Evolutionary conservation across 2,888 invertebrate species (phyloP).

Genomic region (Papilio demoleus): DNA sequence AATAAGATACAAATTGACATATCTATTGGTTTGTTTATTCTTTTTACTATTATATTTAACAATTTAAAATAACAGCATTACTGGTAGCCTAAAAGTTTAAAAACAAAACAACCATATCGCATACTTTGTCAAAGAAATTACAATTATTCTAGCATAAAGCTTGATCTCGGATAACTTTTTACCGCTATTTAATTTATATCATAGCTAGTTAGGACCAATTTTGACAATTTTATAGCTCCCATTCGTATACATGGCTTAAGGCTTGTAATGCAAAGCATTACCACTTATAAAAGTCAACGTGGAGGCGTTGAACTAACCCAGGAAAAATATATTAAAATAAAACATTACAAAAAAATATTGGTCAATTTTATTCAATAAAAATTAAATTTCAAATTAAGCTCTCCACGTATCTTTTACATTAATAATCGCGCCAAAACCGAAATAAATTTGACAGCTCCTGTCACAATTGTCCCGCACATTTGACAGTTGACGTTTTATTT

Average conservation of each 20-base stretch:
- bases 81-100: neutral
- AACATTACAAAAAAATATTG: slow-evolving; percentile 28
- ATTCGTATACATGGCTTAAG: slow-evolving; percentile 89
- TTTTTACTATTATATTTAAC: slow-evolving; percentile 26
- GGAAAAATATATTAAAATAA: slow-evolving; percentile 39
- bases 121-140: slow-evolving; percentile 56
- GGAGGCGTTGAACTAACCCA: slow-evolving; percentile 49
- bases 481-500: slow-evolving; percentile 30
- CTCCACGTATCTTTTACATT: slow-evolving; percentile 38
- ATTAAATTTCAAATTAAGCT: slow-evolving; percentile 42
- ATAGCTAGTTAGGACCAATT: slow-evolving; percentile 72
- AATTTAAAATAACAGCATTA: neutral
- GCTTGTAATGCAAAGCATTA: slow-evolving; percentile 82
- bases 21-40: neutral
- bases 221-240: slow-evolving; percentile 70
- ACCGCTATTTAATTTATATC: slow-evolving; percentile 64
- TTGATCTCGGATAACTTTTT: slow-evolving; percentile 71
- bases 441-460: slow-evolving; percentile 32
- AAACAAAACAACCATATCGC: slow-evolving; percentile 52
- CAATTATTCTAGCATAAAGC: slow-evolving; percentile 78
- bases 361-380: slow-evolving; percentile 41
- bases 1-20: slow-evolving; percentile 5
- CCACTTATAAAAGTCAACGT: slow-evolving; percentile 63
- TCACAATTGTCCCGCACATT: slow-evolving; percentile 35
- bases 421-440: slow-evolving; percentile 36